A percentile compares a stretch with the other conserved stretches of the same genome.
Evolutionary conservation across 2,888 invertebrate genomes (phyloP).

Genomic region (Hedychridium roseum): DNA sequence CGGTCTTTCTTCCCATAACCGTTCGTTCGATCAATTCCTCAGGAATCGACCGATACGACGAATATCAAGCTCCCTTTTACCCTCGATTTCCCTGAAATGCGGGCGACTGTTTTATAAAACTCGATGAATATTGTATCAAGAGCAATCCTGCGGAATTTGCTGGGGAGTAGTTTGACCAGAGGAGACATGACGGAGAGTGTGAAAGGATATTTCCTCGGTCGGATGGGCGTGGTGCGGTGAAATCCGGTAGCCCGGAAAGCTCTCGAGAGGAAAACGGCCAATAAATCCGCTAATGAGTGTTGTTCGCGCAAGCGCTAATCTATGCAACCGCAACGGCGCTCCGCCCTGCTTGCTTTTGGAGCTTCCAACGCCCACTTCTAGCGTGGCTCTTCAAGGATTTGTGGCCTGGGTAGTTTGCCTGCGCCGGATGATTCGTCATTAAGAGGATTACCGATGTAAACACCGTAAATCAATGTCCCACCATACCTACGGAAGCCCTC

Average conservation of each 20-base stretch:
- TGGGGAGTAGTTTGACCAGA: too few species aligned
- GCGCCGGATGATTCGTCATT: conserved; percentile 42
- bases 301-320: conserved; percentile 53
- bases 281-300: conserved; percentile 57
- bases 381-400: background rate
- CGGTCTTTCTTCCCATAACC: conserved; percentile 13
- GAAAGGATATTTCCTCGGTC: conserved; percentile 14
- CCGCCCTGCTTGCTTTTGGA: conserved; percentile 32
- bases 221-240: conserved; percentile 32
- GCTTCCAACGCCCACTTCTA: conserved; percentile 8
- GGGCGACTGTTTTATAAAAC: too few species aligned
- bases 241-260: too few species aligned
- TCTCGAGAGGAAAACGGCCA: conserved; percentile 44
- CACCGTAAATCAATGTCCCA: conserved; percentile 43
- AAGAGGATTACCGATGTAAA: conserved; percentile 51
- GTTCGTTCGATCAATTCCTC: too few species aligned
- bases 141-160: too few species aligned
- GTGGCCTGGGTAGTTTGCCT: background rate
- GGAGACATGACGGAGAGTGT: too few species aligned
- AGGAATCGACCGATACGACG: too few species aligned
- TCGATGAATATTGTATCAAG: too few species aligned
- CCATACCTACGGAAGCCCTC: too few species aligned
- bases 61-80: too few species aligned
- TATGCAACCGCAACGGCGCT: conserved; percentile 49
- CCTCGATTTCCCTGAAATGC: too few species aligned